A percentile compares a stretch with the other conserved stretches of the same genome.
Conservation (phyloP, 2,113 vertebrate species). For the Galeopterus variegatus region DNA sequence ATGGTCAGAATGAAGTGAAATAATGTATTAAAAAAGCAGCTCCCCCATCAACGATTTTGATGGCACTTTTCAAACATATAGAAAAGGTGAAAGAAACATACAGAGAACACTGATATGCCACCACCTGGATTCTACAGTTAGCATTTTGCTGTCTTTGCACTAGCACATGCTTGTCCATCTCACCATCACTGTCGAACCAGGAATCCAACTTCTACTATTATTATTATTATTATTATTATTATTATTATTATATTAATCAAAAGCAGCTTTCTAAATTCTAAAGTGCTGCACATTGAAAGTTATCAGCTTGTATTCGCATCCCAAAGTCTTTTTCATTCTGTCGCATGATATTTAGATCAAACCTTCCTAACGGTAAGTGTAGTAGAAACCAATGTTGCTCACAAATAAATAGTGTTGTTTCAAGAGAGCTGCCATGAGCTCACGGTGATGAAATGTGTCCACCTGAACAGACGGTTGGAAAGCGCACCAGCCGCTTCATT, state of each 20-base stretch:
- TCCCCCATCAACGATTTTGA: neutral
- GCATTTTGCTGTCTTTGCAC: neutral
- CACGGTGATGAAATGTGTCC: fast-evolving
- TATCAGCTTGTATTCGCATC: neutral
- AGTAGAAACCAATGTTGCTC: fast-evolving
- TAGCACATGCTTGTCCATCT: fast-evolving
- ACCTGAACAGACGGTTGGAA: fast-evolving
- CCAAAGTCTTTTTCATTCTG: neutral
- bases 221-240: no score
- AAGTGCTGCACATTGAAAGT: neutral
- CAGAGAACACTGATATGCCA: fast-evolving
- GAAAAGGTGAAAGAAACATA: neutral
- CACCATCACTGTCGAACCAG: neutral
- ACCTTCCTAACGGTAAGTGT: neutral
- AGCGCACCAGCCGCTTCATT: neutral
- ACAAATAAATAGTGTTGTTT: neutral
- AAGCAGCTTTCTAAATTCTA: neutral
- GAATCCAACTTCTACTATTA: neutral
- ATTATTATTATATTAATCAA: neutral
- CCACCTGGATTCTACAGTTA: fast-evolving
- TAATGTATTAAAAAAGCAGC: neutral
- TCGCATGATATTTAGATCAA: neutral
- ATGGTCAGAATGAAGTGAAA: neutral
- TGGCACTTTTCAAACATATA: neutral
- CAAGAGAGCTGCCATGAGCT: neutral